phyloP scores from a whole-genome alignment of 2,113 vertebrate species.

The Festucalex cinctus region DNA sequence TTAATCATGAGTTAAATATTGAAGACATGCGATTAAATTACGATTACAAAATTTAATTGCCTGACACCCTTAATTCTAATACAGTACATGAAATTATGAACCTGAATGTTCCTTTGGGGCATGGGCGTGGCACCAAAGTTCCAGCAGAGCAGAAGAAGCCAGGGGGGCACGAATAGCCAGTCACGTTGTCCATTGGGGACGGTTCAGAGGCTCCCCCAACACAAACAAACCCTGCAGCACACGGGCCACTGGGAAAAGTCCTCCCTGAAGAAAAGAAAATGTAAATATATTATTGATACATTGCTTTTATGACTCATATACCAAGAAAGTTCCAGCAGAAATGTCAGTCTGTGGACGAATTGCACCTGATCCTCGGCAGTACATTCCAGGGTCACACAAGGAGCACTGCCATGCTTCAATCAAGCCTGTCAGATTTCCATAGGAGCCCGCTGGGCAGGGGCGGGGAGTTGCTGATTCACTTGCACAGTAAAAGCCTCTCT shows the following conservation, averaged over 20 bases:
- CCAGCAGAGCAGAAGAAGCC: conserved; percentile 65
- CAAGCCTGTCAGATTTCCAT: conserved; percentile 68
- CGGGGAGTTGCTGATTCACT: conserved; percentile 53
- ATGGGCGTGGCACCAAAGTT: conserved; percentile 60
- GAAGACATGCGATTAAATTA: no score
- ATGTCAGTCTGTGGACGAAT: neutral
- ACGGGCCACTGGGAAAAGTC: conserved; percentile 76
- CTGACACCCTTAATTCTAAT: no score
- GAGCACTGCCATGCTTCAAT: conserved; percentile 59
- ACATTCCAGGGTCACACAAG: conserved; percentile 70
- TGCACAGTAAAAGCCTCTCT: conserved; percentile 73
- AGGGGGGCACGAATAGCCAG: conserved; percentile 64
- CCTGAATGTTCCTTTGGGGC: conserved; percentile 77
- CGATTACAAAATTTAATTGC: no score
- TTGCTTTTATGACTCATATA: neutral
- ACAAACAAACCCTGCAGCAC: conserved; percentile 83
- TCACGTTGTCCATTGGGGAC: conserved; percentile 74
- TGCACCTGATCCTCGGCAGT: conserved; percentile 71
- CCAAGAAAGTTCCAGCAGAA: neutral
- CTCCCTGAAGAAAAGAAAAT: conserved; percentile 48
- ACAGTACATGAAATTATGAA: conserved; percentile 12
- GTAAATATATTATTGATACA: neutral
- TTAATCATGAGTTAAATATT: no score
- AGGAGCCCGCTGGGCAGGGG: conserved; percentile 72
- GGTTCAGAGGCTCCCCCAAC: conserved; percentile 74